Evolutionary conservation across 2,113 vertebrate genomes (phyloP).

Genomic region (Paratilapia polleni): DNA sequence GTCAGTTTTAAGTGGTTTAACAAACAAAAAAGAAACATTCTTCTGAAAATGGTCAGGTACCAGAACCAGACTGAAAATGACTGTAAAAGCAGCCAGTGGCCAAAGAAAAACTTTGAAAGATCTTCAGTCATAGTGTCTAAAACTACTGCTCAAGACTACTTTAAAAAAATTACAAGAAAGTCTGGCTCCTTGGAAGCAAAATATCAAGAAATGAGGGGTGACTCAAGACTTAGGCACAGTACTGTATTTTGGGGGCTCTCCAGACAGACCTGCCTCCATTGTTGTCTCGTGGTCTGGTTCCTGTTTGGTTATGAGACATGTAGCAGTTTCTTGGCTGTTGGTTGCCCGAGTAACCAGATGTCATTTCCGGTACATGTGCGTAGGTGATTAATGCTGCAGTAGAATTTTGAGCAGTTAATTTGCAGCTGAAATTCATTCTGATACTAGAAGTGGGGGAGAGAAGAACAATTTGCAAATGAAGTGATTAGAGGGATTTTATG

Average conservation of each 20-base stretch:
- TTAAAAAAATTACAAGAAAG: too few relatives aligned
- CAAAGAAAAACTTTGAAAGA: neutral
- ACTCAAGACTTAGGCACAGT: neutral
- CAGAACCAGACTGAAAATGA: neutral
- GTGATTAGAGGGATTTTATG: neutral
- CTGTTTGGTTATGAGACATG: conserved; percentile 15
- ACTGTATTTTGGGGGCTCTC: neutral
- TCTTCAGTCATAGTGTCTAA: too few relatives aligned
- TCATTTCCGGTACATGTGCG: neutral
- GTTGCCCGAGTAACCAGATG: neutral
- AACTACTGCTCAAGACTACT: too few relatives aligned
- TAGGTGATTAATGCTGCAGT: neutral
- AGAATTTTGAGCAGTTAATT: neutral
- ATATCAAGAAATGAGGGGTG: neutral
- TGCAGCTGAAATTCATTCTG: neutral
- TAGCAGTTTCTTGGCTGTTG: neutral
- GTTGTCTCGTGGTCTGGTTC: conserved; percentile 2
- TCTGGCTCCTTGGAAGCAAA: too few relatives aligned
- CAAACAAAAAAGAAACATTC: neutral
- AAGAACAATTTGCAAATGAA: neutral
- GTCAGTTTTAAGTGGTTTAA: neutral
- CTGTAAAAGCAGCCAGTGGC: too few relatives aligned
- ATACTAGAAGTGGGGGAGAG: neutral
- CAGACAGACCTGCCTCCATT: neutral
- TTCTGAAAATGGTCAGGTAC: neutral